Conservation (phyloP, 53 echinoderm and acorn worm genomes). For the Glandiceps talaboti region DNA sequence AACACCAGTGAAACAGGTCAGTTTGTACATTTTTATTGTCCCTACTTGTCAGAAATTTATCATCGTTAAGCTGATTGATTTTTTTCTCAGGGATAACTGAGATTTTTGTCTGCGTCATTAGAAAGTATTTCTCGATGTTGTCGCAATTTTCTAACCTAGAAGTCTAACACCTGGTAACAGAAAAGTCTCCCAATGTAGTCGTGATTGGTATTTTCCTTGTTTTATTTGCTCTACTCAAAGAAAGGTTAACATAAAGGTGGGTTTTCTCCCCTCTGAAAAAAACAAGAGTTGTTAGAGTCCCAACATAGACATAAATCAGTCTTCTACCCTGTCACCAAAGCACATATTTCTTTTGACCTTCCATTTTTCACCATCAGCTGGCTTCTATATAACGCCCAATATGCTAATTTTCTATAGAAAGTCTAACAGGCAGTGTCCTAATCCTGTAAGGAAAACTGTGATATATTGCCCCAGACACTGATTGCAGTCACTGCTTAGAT, state of each 20-base stretch:
- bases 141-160: too few relatives aligned
- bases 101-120: background rate
- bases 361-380: background rate
- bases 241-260: background rate
- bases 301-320: background rate
- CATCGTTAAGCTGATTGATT: background rate
- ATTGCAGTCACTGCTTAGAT: background rate
- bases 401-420: background rate
- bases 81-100: background rate
- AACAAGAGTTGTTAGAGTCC: background rate
- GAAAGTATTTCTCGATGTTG: too few relatives aligned
- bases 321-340: background rate
- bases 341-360: background rate
- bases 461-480: background rate
- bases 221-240: too few relatives aligned
- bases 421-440: background rate
- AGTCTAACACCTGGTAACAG: too few relatives aligned
- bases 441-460: background rate
- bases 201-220: too few relatives aligned
- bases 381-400: background rate
- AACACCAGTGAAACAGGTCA: slow-evolving; percentile 98
- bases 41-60: background rate
- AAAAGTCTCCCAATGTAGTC: too few relatives aligned
- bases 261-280: background rate
- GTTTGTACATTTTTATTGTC: background rate